A percentile compares a stretch with the other conserved stretches of the same genome.
Conservation (phyloP, 2,113 vertebrate species). For the Oryzias woworae region DNA sequence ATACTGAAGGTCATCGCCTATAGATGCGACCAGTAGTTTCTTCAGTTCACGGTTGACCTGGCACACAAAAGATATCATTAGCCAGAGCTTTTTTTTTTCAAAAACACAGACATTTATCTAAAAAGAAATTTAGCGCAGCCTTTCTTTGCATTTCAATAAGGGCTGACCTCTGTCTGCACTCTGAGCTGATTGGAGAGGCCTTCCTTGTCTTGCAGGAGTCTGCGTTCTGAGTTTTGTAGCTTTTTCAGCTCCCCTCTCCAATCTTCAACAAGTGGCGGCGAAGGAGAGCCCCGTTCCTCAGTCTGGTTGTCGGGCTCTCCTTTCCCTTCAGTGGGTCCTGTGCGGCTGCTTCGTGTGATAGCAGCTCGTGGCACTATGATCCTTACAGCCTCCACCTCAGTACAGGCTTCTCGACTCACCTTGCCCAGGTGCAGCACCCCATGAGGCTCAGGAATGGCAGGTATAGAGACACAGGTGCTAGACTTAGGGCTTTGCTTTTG, state of each 20-base stretch:
- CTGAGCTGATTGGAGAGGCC: slow-evolving; percentile 93
- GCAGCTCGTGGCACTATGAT: slow-evolving; percentile 92
- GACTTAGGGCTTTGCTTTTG: slow-evolving; percentile 74
- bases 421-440: slow-evolving; percentile 92
- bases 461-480: slow-evolving; percentile 32
- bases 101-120: too few species aligned
- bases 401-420: slow-evolving; percentile 82
- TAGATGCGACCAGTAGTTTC: slow-evolving; percentile 93
- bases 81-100: background rate
- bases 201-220: slow-evolving; percentile 94
- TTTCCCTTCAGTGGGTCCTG: slow-evolving; percentile 67
- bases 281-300: slow-evolving; percentile 73
- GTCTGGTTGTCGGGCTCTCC: slow-evolving; percentile 69
- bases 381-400: slow-evolving; percentile 89
- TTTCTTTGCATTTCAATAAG: background rate
- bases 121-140: too few species aligned
- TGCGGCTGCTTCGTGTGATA: slow-evolving; percentile 76
- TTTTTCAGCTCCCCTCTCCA: slow-evolving; percentile 84
- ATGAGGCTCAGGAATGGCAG: slow-evolving; percentile 66
- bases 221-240: slow-evolving; percentile 89
- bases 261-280: slow-evolving; percentile 80
- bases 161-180: slow-evolving; percentile 91
- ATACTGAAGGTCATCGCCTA: slow-evolving; percentile 95
- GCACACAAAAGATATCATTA: background rate
- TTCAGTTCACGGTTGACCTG: slow-evolving; percentile 97